Conservation (phyloP, 2,888 invertebrate genomes). For the Meloe dianella region DNA sequence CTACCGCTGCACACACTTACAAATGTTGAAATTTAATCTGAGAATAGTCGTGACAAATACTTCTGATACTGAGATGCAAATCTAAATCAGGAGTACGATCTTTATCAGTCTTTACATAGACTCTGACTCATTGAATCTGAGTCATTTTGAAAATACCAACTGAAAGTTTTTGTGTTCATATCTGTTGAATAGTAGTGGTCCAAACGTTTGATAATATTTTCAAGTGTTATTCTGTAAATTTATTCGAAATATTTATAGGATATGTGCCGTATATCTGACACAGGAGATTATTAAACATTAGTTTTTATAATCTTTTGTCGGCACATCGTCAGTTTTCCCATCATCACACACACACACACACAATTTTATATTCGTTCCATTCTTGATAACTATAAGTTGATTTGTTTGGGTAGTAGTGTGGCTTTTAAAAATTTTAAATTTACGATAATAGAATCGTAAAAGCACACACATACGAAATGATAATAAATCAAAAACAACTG, state of each 20-base stretch:
- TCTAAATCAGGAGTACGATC: too few species aligned
- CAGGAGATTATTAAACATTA: slow-evolving; percentile 7
- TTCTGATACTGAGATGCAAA: too few species aligned
- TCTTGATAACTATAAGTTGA: slow-evolving; percentile 5
- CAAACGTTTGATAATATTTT: neutral
- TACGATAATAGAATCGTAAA: slow-evolving; percentile 20
- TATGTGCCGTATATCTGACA: neutral
- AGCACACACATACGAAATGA: slow-evolving; percentile 4
- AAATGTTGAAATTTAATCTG: too few species aligned
- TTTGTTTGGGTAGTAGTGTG: neutral
- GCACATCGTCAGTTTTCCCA: slow-evolving; percentile 17
- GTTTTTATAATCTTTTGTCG: slow-evolving; percentile 17
- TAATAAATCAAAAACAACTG: slow-evolving; percentile 17
- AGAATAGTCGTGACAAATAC: too few species aligned
- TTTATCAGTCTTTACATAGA: too few species aligned
- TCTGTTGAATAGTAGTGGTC: too few species aligned
- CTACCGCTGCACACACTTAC: too few species aligned
- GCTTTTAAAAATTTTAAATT: slow-evolving; percentile 18
- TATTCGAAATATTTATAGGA: neutral
- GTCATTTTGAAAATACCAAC: too few species aligned
- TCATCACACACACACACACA: too few species aligned
- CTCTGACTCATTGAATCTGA: too few species aligned
- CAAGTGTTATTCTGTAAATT: neutral
- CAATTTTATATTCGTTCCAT: slow-evolving; percentile 10
- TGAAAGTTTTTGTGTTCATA: too few species aligned